Percentiles rank a stretch among this genome's conserved stretches.
phyloP scores from a whole-genome alignment of 2,888 invertebrate species.

The Amphipyra tragopoginis region DNA sequence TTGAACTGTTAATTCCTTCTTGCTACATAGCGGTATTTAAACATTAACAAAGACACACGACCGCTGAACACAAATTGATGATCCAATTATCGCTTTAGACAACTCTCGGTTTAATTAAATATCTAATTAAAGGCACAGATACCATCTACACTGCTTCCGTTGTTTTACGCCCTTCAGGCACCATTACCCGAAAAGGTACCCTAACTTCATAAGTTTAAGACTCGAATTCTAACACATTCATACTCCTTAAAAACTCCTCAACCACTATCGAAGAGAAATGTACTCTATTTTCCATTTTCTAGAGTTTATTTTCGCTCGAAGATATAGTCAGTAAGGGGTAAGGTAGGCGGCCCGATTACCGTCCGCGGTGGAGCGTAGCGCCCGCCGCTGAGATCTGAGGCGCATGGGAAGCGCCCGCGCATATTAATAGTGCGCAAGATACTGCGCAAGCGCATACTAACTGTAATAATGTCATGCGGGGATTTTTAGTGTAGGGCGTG shows the following conservation, averaged over 20 bases:
- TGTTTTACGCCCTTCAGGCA: constrained; percentile 74
- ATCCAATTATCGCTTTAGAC: constrained; percentile 82
- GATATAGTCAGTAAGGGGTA: constrained; percentile 53
- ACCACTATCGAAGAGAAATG: constrained; percentile 9
- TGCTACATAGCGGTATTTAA: constrained; percentile 24
- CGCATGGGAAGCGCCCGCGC: constrained; percentile 65
- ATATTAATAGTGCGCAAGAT: constrained; percentile 65
- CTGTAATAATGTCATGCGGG: constrained; percentile 21
- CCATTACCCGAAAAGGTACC: constrained; percentile 33
- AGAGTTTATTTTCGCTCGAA: constrained; percentile 26
- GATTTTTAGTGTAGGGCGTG: constrained; percentile 18
- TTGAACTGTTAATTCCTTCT: constrained; percentile 17
- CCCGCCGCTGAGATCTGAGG: constrained; percentile 87
- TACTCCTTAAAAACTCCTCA: constrained; percentile 22
- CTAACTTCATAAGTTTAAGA: constrained; percentile 20
- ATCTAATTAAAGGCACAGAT: constrained; percentile 83
- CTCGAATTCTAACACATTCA: constrained; percentile 37
- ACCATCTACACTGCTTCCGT: constrained; percentile 77
- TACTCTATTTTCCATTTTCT: constrained; percentile 26
- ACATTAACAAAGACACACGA: constrained; percentile 58
- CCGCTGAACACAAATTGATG: constrained; percentile 73
- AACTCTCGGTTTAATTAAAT: constrained; percentile 83
- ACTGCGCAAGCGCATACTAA: constrained; percentile 33
- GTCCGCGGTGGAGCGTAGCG: constrained; percentile 81
- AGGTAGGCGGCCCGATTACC: constrained; percentile 83